phyloP scores from a whole-genome alignment of 2,113 vertebrate genomes.

The Pipa parva region DNA sequence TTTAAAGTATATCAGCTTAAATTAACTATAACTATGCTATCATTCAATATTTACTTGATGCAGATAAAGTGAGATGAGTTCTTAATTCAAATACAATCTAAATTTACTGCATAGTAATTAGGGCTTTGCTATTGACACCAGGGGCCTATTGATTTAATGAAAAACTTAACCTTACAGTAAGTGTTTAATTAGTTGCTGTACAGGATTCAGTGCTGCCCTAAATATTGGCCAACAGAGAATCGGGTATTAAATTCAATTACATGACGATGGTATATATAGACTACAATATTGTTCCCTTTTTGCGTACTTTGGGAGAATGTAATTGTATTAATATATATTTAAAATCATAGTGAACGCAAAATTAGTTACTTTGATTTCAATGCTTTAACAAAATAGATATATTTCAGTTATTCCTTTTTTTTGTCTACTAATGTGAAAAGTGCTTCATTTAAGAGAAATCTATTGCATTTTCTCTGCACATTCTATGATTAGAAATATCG shows the following conservation, averaged over 20 bases:
- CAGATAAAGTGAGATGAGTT: constrained; percentile 73
- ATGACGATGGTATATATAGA: constrained; percentile 44
- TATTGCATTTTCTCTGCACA: too few species aligned
- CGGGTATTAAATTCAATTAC: constrained; percentile 72
- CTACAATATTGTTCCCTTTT: too few species aligned
- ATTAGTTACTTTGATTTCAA: too few species aligned
- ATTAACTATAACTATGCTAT: constrained; percentile 80
- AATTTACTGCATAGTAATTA: constrained; percentile 82
- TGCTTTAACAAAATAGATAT: too few species aligned
- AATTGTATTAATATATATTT: too few species aligned
- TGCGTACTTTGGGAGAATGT: too few species aligned
- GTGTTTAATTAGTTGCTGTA: constrained; percentile 77
- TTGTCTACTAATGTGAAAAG: too few species aligned
- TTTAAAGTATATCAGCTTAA: constrained; percentile 73
- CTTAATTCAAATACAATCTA: constrained; percentile 83
- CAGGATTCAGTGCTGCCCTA: constrained; percentile 65
- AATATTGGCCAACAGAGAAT: constrained; percentile 75
- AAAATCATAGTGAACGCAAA: too few species aligned
- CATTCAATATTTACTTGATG: constrained; percentile 79
- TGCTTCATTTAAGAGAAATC: too few species aligned
- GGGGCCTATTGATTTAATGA: constrained; percentile 82
- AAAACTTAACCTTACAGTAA: constrained; percentile 80
- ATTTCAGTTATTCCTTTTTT: too few species aligned
- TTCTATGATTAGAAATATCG: too few species aligned
- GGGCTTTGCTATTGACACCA: constrained; percentile 74